Conservation (phyloP, 2,113 vertebrate species). For the Bufo gargarizans region DNA sequence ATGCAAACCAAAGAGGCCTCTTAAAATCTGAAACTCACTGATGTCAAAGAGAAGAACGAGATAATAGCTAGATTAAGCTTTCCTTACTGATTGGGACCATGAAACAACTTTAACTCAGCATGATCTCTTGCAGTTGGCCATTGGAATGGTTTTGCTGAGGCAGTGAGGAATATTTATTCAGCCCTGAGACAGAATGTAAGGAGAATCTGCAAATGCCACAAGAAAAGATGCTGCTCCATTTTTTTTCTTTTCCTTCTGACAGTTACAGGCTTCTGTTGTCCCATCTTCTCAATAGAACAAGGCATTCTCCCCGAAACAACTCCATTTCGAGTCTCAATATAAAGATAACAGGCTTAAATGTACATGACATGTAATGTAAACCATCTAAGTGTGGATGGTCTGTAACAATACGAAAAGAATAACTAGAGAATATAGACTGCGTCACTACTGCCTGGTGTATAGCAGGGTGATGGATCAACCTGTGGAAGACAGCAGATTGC, state of each 20-base stretch:
- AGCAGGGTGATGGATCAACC: neutral
- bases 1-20: conserved; percentile 29
- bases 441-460: neutral
- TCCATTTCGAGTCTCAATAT: conserved; percentile 7
- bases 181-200: conserved; percentile 25
- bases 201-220: conserved; percentile 36
- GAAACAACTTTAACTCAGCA: conserved; percentile 42
- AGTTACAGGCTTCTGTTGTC: conserved; percentile 19
- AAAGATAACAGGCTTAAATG: conserved; percentile 11
- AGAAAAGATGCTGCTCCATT: neutral
- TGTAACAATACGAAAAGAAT: neutral
- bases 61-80: conserved; percentile 31
- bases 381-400: neutral
- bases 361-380: neutral
- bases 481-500: no score
- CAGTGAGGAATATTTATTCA: conserved; percentile 31
- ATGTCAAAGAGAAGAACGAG: conserved; percentile 11
- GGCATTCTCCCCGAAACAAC: conserved; percentile 8
- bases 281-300: neutral
- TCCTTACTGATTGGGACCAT: conserved; percentile 29
- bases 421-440: neutral
- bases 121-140: neutral
- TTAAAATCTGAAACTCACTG: neutral
- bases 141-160: conserved; percentile 34
- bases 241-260: conserved; percentile 6